Conservation (phyloP, 2,888 invertebrate genomes). For the Trachelus iudaicus region DNA sequence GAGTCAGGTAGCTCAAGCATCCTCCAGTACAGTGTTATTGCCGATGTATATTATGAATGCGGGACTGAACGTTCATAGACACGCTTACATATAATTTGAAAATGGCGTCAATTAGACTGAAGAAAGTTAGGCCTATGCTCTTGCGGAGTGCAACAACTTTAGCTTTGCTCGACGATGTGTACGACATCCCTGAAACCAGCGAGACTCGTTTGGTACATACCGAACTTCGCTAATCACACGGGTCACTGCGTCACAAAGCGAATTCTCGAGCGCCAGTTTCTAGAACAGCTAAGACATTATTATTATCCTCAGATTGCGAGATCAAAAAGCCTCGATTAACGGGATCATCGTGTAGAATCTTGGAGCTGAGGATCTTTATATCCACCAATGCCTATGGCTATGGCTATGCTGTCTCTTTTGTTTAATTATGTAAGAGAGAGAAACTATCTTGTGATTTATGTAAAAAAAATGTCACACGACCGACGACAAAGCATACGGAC, state of each 20-base stretch:
- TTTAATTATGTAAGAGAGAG: not conserved
- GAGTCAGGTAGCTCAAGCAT: not conserved
- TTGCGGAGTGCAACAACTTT: constrained; percentile 21
- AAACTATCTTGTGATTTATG: not conserved
- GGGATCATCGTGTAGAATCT: not conserved
- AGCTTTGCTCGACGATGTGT: constrained; percentile 47
- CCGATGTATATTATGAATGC: not conserved
- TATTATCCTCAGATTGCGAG: constrained; percentile 31
- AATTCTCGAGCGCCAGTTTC: constrained; percentile 41
- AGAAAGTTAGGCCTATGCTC: not conserved
- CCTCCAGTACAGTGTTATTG: not conserved
- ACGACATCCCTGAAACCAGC: constrained; percentile 49
- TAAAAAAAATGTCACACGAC: not conserved
- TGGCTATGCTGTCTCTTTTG: not conserved
- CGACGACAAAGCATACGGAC: not conserved
- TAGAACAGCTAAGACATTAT: constrained; percentile 44
- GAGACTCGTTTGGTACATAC: constrained; percentile 14
- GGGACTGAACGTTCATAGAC: not conserved
- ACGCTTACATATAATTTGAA: not conserved
- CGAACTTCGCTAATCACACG: constrained; percentile 63
- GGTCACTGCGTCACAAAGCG: constrained; percentile 62
- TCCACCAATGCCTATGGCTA: not conserved
- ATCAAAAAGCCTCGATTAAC: constrained; percentile 35
- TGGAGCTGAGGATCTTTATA: not conserved
- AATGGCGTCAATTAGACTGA: not conserved